Evolutionary conservation across 2,113 vertebrate genomes (phyloP).

Genomic region (Dendrocopos noguchii): DNA sequence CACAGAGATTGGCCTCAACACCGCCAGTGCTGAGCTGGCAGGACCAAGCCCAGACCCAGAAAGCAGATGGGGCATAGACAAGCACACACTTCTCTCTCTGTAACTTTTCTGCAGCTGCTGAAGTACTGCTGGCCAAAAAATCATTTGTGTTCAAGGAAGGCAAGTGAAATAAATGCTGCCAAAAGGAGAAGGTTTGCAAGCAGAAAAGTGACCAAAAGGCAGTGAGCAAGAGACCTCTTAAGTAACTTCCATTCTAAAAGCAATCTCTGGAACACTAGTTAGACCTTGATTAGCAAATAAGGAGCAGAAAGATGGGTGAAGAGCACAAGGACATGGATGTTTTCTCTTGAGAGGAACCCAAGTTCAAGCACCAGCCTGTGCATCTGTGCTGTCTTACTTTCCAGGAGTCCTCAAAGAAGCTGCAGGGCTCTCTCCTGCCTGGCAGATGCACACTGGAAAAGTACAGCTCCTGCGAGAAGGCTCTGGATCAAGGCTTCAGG

Average conservation of each 20-base stretch:
- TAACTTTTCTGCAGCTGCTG: neutral
- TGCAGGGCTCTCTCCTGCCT: neutral
- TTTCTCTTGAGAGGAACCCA: neutral
- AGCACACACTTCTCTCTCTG: neutral
- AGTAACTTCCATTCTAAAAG: neutral
- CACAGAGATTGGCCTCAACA: neutral
- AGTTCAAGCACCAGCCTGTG: neutral
- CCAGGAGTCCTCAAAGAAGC: neutral
- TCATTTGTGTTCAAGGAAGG: rapidly evolving
- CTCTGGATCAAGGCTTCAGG: neutral
- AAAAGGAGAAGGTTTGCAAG: neutral
- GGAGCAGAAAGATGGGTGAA: neutral
- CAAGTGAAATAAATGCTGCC: neutral
- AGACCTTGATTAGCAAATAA: neutral
- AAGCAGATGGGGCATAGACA: neutral
- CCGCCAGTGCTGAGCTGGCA: rapidly evolving
- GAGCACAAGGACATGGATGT: neutral
- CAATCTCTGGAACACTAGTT: neutral
- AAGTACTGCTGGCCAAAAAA: neutral
- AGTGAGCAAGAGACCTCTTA: rapidly evolving
- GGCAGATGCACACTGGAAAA: neutral
- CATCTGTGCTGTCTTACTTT: neutral
- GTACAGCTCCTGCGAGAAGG: constrained; percentile 20
- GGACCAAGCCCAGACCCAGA: neutral
- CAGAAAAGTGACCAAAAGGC: neutral